These are phyloP conservation scores for Antitype chi DNA, from an alignment of 2,888 invertebrate species.

Conservation along the genomic window DNA sequence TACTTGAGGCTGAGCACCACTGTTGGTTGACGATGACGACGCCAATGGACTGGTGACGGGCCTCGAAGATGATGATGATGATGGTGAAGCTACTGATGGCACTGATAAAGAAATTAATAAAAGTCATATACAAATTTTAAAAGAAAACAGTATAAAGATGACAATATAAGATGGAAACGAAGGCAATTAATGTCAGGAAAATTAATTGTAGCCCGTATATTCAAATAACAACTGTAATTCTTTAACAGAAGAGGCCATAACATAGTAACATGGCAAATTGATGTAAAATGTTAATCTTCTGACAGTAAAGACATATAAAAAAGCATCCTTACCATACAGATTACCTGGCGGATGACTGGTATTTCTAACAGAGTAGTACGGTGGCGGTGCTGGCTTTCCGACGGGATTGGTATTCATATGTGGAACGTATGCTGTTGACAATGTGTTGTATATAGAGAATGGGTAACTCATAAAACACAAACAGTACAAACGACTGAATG, in stretches of 20 bases:
- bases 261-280: too few relatives aligned
- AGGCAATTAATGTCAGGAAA: too few relatives aligned
- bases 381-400: slow-evolving; percentile 95
- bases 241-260: too few relatives aligned
- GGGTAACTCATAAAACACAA: too few relatives aligned
- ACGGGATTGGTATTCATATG: slow-evolving; percentile 91
- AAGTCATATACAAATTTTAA: neutral
- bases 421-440: slow-evolving; percentile 78
- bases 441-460: neutral
- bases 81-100: slow-evolving; percentile 78
- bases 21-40: slow-evolving; percentile 80
- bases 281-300: too few relatives aligned
- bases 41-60: slow-evolving; percentile 81
- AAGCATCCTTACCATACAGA: slow-evolving; percentile 50
- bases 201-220: too few relatives aligned
- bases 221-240: too few relatives aligned
- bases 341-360: slow-evolving; percentile 79
- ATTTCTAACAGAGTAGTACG: slow-evolving; percentile 91
- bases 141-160: neutral
- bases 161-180: too few relatives aligned
- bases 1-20: slow-evolving; percentile 87
- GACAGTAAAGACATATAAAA: neutral
- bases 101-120: slow-evolving; percentile 58
- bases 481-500: neutral
- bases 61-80: slow-evolving; percentile 82